Base-by-base conservation (phyloP, 2,888 invertebrate genomes). In the Cataglyphis rosenhaueri region DNA sequence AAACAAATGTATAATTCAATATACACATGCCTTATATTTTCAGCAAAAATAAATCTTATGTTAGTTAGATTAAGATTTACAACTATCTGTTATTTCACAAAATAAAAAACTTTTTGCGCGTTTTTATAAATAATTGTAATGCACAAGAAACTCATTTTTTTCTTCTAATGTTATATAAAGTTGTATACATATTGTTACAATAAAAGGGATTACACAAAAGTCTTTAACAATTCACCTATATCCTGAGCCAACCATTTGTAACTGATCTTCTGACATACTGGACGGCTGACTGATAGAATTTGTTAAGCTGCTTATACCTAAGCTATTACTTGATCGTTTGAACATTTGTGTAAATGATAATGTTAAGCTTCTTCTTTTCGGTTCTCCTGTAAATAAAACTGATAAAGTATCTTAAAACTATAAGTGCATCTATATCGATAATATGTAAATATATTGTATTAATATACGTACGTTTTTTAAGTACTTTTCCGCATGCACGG, bases 341-440 rank as follows among this genome's bases (percentile, higher is more conserved):
- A 98, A 97, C 95, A 98, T 96, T 90, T 96, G 97, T 0, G 97
- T 96, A 73, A 98, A 95, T 35, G 97, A 97, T 66, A 96, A 96
- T 48, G 97, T 97, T 52, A 98, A 95, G 93, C 97, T 98, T 89
- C 97, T 96, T 41, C 97, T 95, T 93, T 97, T 98, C 12, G 96
- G 95, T 91, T 97, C 97, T 74, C 94, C 95, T 95, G 84, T 25
- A 90, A 89, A 88, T 52, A 55, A 12, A 76, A 70, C 32, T 62
- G 38, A 41, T 32, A 59, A 10, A 70, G 41, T 2, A 32, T 38
- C 41, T 66, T 9, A 8, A 25, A 70, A 8, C 0, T 66, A 48
- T 76, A 55, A 61, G 64, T 25, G 48, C 10, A 41, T 32, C n/a
- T n/a, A 64, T 68, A 15, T 52, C 10, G 38, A n/a, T n/a, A 70